These are phyloP conservation scores for Drosophila biarmipes DNA, from an alignment of 1,140 invertebrate species.

Conservation along the genomic window DNA sequence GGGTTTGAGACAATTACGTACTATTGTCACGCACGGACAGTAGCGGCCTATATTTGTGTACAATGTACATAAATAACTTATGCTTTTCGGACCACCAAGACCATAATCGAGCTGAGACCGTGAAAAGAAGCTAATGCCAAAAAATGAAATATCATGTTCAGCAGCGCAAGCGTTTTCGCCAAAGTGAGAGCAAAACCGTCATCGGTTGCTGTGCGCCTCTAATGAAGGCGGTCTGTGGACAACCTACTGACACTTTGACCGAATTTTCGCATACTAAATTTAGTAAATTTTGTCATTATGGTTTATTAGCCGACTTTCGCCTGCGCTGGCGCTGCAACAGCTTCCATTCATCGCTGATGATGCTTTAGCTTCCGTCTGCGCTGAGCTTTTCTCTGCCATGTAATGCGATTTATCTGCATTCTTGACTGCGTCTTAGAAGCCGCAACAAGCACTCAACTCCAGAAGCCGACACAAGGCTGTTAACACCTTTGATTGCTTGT, in stretches of 20 bases:
- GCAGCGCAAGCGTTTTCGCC: constrained; percentile 45
- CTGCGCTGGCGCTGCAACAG: background rate
- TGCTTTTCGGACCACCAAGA: constrained; percentile 15
- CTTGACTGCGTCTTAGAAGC: constrained; percentile 40
- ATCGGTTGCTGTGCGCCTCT: constrained; percentile 33
- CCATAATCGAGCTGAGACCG: constrained; percentile 4
- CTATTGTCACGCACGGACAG: constrained; percentile 43
- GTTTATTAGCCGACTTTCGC: constrained; percentile 74
- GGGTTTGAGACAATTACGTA: constrained; percentile 41
- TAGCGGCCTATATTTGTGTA: constrained; percentile 29
- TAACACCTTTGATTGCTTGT: constrained; percentile 33
- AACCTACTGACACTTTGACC: constrained; percentile 82
- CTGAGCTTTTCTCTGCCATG: constrained; percentile 14
- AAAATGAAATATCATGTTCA: constrained; percentile 74
- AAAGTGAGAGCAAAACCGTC: constrained; percentile 59
- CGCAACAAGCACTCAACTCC: constrained; percentile 1
- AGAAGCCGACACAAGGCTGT: background rate
- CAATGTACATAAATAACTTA: background rate
- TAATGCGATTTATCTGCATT: constrained; percentile 67
- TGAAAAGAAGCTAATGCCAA: constrained; percentile 78
- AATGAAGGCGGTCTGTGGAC: constrained; percentile 64
- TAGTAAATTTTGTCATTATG: constrained; percentile 81
- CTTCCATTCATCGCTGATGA: constrained; percentile 1
- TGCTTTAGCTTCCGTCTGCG: constrained; percentile 19
- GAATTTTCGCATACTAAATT: constrained; percentile 82